These are phyloP conservation scores for Drosophila mojavensis DNA, from an alignment of 1,140 invertebrate species.

Conservation along the genomic window DNA sequence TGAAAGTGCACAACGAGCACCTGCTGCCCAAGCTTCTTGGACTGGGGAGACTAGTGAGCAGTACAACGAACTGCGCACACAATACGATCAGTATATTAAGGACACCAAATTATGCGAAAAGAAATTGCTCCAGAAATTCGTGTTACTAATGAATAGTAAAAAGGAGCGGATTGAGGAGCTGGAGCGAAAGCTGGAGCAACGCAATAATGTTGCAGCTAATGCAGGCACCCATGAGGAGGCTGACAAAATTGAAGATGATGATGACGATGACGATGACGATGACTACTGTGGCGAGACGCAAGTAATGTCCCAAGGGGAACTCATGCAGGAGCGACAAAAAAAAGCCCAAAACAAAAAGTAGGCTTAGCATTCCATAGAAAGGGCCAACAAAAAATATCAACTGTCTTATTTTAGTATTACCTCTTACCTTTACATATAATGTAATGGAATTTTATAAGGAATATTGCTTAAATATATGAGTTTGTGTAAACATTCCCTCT, in stretches of 20 bases:
- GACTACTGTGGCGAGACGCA: slow-evolving; percentile 46
- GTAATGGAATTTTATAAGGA: background rate
- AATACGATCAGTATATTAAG: slow-evolving; percentile 55
- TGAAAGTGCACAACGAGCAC: slow-evolving; percentile 21
- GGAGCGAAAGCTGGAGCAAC: slow-evolving; percentile 34
- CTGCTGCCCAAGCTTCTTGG: background rate
- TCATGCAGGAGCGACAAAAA: background rate
- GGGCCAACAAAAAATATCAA: no score
- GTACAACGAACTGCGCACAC: slow-evolving; percentile 14
- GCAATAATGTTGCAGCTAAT: background rate
- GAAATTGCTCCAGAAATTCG: slow-evolving; percentile 54
- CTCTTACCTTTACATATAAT: no score
- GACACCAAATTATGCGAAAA: slow-evolving; percentile 30
- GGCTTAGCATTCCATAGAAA: no score
- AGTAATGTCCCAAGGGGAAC: slow-evolving; percentile 32
- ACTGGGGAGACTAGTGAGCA: background rate
- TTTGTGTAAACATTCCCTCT: background rate
- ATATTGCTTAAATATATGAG: background rate
- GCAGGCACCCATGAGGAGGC: slow-evolving; percentile 19
- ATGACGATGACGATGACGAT: slow-evolving; percentile 27
- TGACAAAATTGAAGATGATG: background rate
- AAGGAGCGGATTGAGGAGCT: slow-evolving; percentile 56
- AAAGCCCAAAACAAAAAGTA: no score
- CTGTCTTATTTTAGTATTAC: slow-evolving; percentile 2
- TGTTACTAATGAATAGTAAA: slow-evolving; percentile 57